Conservation (phyloP, 1,140 invertebrate species). For the Uloborus diversus region DNA sequence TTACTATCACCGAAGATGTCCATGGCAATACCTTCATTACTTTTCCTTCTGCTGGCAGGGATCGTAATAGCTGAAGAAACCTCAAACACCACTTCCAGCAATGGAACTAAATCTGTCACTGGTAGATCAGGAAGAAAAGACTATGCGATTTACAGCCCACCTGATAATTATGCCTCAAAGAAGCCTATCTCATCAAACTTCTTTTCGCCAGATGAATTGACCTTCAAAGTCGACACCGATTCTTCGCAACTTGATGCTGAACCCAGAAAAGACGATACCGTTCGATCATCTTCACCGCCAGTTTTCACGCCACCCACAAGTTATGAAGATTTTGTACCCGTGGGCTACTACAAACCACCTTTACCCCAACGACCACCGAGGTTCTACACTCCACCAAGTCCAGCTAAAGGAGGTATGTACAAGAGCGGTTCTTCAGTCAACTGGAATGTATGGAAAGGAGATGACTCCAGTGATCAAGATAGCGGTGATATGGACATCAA, state of each 20-base stretch:
- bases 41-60: neutral
- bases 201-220: neutral
- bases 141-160: slow-evolving; percentile 20
- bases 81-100: neutral
- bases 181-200: neutral
- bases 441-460: slow-evolving; percentile 53
- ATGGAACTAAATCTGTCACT: neutral
- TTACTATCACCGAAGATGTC: neutral
- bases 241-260: neutral
- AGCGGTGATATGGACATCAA: neutral
- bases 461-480: neutral
- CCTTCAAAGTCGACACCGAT: neutral
- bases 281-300: neutral
- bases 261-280: neutral
- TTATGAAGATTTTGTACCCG: neutral
- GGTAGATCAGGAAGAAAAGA: neutral
- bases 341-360: neutral
- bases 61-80: neutral
- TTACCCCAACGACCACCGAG: neutral
- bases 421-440: slow-evolving; percentile 28
- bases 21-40: neutral
- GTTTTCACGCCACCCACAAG: neutral
- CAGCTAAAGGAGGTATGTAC: slow-evolving; percentile 3
- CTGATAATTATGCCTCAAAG: slow-evolving; percentile 9
- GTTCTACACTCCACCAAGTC: neutral